Evolutionary conservation across 2,113 vertebrate species (phyloP).

Genomic region (Oostethus manadensis): DNA sequence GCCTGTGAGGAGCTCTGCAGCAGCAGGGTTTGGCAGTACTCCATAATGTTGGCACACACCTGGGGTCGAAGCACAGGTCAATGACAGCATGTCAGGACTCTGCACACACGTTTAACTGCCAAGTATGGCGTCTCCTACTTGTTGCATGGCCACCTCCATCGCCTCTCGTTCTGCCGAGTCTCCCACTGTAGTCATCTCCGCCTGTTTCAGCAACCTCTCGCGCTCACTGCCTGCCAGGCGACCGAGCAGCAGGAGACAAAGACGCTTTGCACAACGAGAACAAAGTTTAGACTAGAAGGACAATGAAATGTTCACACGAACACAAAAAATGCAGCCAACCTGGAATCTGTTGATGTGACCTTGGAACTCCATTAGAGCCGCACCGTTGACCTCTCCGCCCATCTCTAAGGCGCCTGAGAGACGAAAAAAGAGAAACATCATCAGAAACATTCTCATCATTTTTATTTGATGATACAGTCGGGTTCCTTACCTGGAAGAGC

Average conservation of each 20-base stretch:
- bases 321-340: constrained; percentile 63
- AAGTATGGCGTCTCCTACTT: constrained; percentile 66
- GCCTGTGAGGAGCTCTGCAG: constrained; percentile 82
- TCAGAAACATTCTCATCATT: background rate
- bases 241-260: constrained; percentile 83
- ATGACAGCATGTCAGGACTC: background rate
- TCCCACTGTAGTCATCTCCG: constrained; percentile 71
- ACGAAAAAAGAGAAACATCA: background rate
- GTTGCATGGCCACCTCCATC: constrained; percentile 88
- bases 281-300: background rate
- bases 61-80: constrained; percentile 48
- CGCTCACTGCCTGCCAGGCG: constrained; percentile 89
- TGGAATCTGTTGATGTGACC: constrained; percentile 92
- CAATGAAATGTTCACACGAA: background rate
- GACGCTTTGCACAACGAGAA: constrained; percentile 72
- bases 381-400: constrained; percentile 78
- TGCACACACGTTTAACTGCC: background rate
- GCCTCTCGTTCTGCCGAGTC: constrained; percentile 85
- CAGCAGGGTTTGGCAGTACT: constrained; percentile 92
- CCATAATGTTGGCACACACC: constrained; percentile 97
- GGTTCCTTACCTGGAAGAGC: constrained; percentile 84
- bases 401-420: constrained; percentile 79
- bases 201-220: constrained; percentile 82
- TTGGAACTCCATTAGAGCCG: constrained; percentile 84
- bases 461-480: background rate